These are phyloP conservation scores for Leptopilina myrica DNA, from an alignment of 2,888 invertebrate species.

Conservation along the genomic window DNA sequence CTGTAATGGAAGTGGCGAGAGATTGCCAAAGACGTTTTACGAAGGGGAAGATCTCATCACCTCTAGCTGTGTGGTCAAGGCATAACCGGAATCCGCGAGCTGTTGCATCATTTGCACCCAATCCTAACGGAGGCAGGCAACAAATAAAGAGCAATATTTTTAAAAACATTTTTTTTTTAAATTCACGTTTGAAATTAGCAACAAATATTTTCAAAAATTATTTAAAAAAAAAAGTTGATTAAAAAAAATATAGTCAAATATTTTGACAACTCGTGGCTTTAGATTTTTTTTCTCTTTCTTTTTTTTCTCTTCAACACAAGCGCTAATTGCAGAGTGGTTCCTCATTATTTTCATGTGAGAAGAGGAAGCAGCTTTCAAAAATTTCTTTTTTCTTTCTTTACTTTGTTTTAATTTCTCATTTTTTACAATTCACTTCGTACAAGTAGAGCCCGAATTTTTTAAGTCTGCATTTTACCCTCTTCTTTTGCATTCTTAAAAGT, in stretches of 20 bases:
- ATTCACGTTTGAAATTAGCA: conserved; percentile 45
- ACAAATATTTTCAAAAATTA: neutral
- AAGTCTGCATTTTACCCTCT: conserved; percentile 6
- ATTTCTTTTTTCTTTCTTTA: neutral
- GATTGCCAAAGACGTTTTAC: conserved; percentile 52
- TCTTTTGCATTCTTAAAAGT: conserved; percentile 1
- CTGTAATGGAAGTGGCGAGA: conserved; percentile 36
- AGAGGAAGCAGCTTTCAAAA: conserved; percentile 18
- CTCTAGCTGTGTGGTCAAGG: conserved; percentile 88
- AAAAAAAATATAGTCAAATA: neutral
- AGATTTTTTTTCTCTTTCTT: no score
- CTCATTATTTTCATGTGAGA: conserved; percentile 32
- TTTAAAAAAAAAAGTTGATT: no score
- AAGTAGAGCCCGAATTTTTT: conserved; percentile 29
- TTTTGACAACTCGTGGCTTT: neutral
- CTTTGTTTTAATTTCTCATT: neutral
- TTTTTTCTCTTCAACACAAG: neutral
- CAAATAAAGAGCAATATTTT: conserved; percentile 70
- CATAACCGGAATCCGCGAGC: conserved; percentile 90
- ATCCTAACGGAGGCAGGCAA: conserved; percentile 81
- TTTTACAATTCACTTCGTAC: neutral
- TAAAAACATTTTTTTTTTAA: conserved; percentile 48
- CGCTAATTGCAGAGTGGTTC: conserved; percentile 35
- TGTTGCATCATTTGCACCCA: conserved; percentile 92
- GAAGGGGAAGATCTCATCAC: conserved; percentile 77